phyloP scores from a whole-genome alignment of 2,888 invertebrate genomes.

The Caenorhabditis sp. region DNA sequence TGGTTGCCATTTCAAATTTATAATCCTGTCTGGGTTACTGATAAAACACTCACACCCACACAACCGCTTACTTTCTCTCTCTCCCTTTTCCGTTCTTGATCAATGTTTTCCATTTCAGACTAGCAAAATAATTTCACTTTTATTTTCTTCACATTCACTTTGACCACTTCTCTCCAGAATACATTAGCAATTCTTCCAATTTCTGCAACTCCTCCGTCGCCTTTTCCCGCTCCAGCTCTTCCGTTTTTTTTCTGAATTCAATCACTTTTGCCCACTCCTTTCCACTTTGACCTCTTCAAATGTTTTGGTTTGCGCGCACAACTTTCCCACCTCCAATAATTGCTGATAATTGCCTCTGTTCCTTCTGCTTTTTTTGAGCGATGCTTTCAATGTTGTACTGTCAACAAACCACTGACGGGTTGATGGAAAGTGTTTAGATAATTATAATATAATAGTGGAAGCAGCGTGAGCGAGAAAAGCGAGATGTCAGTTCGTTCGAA shows the following conservation, averaged over 20 bases:
- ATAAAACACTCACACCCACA: conserved; percentile 18
- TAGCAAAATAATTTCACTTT: conserved; percentile 12
- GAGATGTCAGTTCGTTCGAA: conserved; percentile 39
- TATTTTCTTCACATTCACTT: too few species aligned
- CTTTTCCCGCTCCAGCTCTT: conserved; percentile 13
- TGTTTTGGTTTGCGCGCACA: conserved; percentile 16
- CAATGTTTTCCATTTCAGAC: not conserved
- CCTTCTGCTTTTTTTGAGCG: conserved; percentile 19
- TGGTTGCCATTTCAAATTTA: conserved; percentile 21
- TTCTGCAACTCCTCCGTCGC: conserved; percentile 32
- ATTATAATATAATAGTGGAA: conserved; percentile 29
- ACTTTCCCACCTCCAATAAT: conserved; percentile 21
- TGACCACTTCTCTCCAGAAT: too few species aligned
- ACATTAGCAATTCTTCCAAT: conserved; percentile 38
- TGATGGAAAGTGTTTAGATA: conserved; percentile 41
- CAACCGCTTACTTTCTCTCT: conserved; percentile 5
- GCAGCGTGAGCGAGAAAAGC: not conserved
- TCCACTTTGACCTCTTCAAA: conserved; percentile 13
- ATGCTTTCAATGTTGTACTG: conserved; percentile 35
- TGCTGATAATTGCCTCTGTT: conserved; percentile 45
- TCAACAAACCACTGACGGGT: conserved; percentile 34
- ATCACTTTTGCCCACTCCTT: not conserved
- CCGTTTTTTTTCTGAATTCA: conserved; percentile 8
- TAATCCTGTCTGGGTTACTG: conserved; percentile 37
- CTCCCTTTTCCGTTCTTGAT: not conserved